phyloP scores from a whole-genome alignment of 2,113 vertebrate species.

The Sapayoa aenigma region DNA sequence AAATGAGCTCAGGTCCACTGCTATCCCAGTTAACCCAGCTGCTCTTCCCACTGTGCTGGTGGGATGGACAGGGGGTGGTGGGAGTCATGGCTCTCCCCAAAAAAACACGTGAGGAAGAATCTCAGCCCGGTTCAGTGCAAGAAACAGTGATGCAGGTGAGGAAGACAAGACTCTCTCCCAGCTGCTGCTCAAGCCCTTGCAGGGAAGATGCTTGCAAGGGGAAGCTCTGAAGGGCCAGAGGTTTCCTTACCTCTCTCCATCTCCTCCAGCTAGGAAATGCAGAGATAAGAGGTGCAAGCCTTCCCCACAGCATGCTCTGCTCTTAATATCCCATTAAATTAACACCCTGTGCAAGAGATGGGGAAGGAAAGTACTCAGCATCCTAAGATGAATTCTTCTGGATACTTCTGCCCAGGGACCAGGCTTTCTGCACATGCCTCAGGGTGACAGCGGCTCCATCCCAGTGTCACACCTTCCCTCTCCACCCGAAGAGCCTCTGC shows the following conservation, averaged over 20 bases:
- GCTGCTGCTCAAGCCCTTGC: not conserved
- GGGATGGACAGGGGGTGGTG: not conserved
- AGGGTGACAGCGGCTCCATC: not conserved
- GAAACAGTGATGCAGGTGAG: not conserved
- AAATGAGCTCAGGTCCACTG: fast-evolving
- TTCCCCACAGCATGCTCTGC: fast-evolving
- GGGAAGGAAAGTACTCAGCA: not conserved
- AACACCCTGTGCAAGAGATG: fast-evolving
- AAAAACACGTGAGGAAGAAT: fast-evolving
- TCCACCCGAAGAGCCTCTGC: not conserved
- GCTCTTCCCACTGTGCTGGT: not conserved
- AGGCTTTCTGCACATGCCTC: not conserved
- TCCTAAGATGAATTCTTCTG: not conserved
- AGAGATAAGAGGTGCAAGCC: not conserved
- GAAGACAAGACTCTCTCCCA: not conserved
- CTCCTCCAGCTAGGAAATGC: not conserved
- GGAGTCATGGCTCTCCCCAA: not conserved
- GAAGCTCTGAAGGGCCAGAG: not conserved
- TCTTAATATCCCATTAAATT: not conserved
- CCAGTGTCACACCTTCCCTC: not conserved
- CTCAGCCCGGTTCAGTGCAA: not conserved
- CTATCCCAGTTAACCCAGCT: not conserved
- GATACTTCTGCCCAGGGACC: not conserved
- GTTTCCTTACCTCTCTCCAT: not conserved
- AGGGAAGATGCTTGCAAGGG: not conserved